Evolutionary conservation across 1,140 invertebrate species (phyloP).

Genomic region (Chionoecetes opilio): DNA sequence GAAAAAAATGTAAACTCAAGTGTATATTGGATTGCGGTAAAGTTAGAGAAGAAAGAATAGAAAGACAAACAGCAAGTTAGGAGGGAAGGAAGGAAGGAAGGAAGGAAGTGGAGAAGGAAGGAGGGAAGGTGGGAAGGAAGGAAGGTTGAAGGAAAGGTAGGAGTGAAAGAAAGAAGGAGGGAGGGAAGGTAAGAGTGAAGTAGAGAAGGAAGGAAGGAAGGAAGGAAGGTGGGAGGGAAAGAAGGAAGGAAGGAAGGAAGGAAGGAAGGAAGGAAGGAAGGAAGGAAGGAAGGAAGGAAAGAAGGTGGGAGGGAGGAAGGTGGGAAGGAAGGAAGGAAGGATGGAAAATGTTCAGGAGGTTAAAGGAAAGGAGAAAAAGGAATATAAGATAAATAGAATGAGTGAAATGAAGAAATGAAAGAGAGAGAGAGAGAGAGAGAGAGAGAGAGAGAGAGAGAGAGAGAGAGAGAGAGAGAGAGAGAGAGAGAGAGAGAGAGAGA

Average conservation of each 20-base stretch:
- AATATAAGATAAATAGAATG: neutral
- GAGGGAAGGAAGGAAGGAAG: no score
- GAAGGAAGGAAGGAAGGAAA: neutral
- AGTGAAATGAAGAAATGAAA: no score
- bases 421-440: no score
- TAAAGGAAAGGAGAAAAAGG: neutral
- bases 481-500: slow-evolving; percentile 15
- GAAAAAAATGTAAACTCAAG: no score
- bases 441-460: neutral
- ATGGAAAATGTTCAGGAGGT: neutral
- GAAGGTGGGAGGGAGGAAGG: neutral
- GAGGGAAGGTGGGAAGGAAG: no score
- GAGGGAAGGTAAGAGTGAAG: neutral
- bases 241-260: neutral
- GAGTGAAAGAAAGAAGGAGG: neutral
- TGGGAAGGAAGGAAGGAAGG: neutral
- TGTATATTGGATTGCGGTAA: no score
- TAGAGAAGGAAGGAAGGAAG: neutral
- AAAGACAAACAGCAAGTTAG: neutral
- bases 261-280: neutral
- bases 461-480: slow-evolving; percentile 27
- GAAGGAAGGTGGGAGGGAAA: neutral
- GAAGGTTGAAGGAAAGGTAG: no score
- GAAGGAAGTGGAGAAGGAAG: no score
- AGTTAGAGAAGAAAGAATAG: neutral